Evolutionary conservation across 2,113 vertebrate genomes (phyloP).

Genomic region (Galemys pyrenaicus): DNA sequence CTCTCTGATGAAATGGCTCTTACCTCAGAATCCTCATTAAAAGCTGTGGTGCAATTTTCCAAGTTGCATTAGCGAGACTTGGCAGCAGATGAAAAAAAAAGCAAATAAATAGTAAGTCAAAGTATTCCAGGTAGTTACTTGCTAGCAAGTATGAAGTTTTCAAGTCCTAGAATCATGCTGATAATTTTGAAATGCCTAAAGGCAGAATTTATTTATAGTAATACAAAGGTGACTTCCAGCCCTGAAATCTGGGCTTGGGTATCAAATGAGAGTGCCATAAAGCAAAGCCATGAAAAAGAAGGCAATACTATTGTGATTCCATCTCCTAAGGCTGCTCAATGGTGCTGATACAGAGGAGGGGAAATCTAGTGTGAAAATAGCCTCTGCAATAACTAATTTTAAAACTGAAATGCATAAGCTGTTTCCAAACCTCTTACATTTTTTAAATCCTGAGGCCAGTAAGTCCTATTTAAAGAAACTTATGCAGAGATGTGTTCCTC

Average conservation of each 20-base stretch:
- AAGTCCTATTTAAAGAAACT: conserved; percentile 76
- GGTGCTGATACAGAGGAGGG: conserved; percentile 13
- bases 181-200: conserved; percentile 66
- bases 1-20: conserved; percentile 73
- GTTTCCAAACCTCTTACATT: conserved; percentile 71
- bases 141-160: conserved; percentile 66
- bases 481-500: conserved; percentile 61
- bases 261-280: conserved; percentile 17
- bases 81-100: conserved; percentile 69
- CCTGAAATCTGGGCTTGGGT: conserved; percentile 30
- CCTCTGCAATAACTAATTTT: conserved; percentile 72
- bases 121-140: conserved; percentile 70
- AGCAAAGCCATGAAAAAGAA: background rate
- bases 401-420: conserved; percentile 76
- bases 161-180: conserved; percentile 45
- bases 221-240: conserved; percentile 64
- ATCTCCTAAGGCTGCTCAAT: conserved; percentile 5
- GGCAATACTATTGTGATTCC: background rate
- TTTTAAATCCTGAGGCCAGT: conserved; percentile 74
- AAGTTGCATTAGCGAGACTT: conserved; percentile 74
- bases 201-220: conserved; percentile 75
- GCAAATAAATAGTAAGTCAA: conserved; percentile 75
- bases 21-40: conserved; percentile 78
- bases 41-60: conserved; percentile 75
- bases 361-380: conserved; percentile 67